A percentile compares a stretch with the other conserved stretches of the same genome.
phyloP scores from a whole-genome alignment of 1,140 invertebrate genomes.

The Sycobia sp. region DNA sequence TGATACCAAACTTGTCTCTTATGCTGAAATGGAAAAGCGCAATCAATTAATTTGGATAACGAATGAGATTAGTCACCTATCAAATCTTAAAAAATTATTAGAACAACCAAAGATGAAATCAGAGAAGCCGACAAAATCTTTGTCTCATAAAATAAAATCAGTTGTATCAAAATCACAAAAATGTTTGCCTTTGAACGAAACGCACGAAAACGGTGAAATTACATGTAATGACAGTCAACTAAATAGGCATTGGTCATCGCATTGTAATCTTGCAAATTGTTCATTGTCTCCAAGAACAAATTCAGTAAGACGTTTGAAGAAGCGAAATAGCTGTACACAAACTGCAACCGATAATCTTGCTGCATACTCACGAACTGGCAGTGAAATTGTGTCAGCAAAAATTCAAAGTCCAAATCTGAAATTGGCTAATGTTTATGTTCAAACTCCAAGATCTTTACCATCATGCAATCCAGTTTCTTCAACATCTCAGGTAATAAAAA shows the following conservation, averaged over 20 bases:
- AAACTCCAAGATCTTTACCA: constrained; percentile 36
- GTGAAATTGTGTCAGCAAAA: constrained; percentile 48
- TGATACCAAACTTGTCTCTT: constrained; percentile 52
- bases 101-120: constrained; percentile 50
- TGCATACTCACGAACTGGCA: constrained; percentile 51
- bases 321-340: constrained; percentile 54
- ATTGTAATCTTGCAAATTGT: constrained; percentile 51
- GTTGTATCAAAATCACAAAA: constrained; percentile 19
- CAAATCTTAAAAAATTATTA: constrained; percentile 59
- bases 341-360: constrained; percentile 40
- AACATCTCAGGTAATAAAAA: neutral
- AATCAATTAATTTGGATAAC: constrained; percentile 63
- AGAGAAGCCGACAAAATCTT: constrained; percentile 37
- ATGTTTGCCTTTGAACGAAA: neutral
- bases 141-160: constrained; percentile 40
- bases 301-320: constrained; percentile 41
- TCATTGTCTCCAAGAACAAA: constrained; percentile 29
- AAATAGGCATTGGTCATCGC: constrained; percentile 57
- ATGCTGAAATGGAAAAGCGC: constrained; percentile 59
- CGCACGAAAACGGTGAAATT: constrained; percentile 1
- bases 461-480: neutral
- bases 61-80: constrained; percentile 62
- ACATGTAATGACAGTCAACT: constrained; percentile 27
- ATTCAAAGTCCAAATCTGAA: constrained; percentile 34
- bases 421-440: constrained; percentile 37